Base-by-base conservation (phyloP, 2,113 vertebrate species). In the Petroica traversi region DNA sequence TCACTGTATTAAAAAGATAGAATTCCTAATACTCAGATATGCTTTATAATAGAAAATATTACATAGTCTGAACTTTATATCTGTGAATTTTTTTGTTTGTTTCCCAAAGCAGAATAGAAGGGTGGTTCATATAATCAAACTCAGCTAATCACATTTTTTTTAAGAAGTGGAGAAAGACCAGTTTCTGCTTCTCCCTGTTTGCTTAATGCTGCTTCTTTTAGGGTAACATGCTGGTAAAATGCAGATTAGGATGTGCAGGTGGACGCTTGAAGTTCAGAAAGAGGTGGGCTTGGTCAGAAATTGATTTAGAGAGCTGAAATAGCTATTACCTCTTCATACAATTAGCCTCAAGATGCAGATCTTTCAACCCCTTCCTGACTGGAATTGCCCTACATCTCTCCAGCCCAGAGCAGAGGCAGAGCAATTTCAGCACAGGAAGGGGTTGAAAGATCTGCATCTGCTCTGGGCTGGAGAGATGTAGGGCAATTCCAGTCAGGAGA, bases 1-100 rank as follows among this genome's bases (percentile, higher is more conserved):
- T 34, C 9, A 14, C 11, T 1, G 0, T 73, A 34, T 73, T 49
- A 55, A 45, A 76, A 78, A 52, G 7, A 6, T 0, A 68, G 7
- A 38, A 51, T 58, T 52, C 15, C 9, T 46, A 61, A 75, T 62
- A 76, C 6, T 86, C 33, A 51, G 31, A 67, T 69, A 20, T 90
- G 54, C 45, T 90, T 85, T 67, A 13, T n/a, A 43, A 63, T 48
- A 75, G 10, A 43, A 40, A 78, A 16, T 63, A 61, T 55, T 6
- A 26, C 0, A 0, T 67, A 40, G 31, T 67, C 77, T 62, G 38
- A 81, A 75, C 48, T n/a, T 63, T 28, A 19, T 33, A 31, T 34
- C 36, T 72, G 28, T 90, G 55, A 31, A 25, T 63, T 78, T 77
- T 45, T 91, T 87, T 9, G 4, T 31, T 52, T 85, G 45, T 22